phyloP scores from a whole-genome alignment of 2,113 vertebrate species.

The Neotragus moschatus region DNA sequence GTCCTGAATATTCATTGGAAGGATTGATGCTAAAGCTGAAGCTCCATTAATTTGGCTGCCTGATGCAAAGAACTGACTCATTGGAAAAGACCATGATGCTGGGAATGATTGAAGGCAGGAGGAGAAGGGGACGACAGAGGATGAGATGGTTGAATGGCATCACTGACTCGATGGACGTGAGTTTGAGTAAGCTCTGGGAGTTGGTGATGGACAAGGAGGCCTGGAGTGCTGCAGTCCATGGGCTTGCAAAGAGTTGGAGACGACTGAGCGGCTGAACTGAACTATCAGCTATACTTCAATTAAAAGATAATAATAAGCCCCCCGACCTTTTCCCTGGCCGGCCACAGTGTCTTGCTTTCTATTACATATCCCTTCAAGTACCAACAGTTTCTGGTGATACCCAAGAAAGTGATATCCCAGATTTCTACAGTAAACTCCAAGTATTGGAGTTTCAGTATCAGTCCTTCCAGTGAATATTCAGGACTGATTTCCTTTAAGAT shows the following conservation, averaged over 20 bases:
- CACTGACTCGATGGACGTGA: background rate
- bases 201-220: background rate
- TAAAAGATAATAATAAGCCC: background rate
- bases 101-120: background rate
- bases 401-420: slow-evolving; percentile 85
- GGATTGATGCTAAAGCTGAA: background rate
- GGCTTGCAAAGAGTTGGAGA: background rate
- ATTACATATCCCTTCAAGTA: slow-evolving; percentile 87
- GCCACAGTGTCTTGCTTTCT: slow-evolving; percentile 87
- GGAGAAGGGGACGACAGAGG: background rate
- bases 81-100: background rate
- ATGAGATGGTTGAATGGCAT: background rate
- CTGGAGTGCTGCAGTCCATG: background rate
- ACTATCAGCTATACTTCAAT: background rate
- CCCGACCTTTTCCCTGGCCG: background rate
- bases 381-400: slow-evolving; percentile 89
- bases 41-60: background rate
- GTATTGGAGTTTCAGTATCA: too few relatives aligned
- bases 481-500: too few relatives aligned
- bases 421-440: slow-evolving; percentile 79
- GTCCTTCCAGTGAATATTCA: too few relatives aligned
- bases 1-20: background rate
- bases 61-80: background rate
- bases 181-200: background rate
- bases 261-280: background rate